These are phyloP conservation scores for Chalcis sispes DNA, from an alignment of 2,888 invertebrate species.

Conservation along the genomic window DNA sequence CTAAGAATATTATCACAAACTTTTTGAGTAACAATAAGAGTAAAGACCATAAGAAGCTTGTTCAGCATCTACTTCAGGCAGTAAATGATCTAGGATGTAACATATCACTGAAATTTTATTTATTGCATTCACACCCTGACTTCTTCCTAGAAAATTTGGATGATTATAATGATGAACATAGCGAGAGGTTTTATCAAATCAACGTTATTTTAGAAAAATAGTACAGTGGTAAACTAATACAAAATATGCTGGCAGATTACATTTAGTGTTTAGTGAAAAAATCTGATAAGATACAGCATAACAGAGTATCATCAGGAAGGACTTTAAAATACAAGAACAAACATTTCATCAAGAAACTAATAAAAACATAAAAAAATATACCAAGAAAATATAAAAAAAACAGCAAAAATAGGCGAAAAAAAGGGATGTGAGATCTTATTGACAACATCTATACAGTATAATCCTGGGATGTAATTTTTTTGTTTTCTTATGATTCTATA, in stretches of 20 bases:
- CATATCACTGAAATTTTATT: conserved; percentile 3
- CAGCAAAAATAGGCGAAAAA: neutral
- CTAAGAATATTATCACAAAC: conserved; percentile 15
- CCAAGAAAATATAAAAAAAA: neutral
- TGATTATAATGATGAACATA: conserved; percentile 66
- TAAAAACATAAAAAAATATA: neutral
- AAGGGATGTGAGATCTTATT: neutral
- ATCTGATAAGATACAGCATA: neutral
- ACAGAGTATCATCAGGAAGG: conserved; percentile 4
- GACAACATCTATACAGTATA: neutral
- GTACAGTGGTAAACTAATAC: conserved; percentile 61
- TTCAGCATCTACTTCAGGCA: neutral
- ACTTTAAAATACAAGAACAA: neutral
- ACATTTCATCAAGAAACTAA: neutral
- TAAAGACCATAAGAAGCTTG: neutral
- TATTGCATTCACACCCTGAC: conserved; percentile 2
- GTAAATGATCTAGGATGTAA: conserved; percentile 3
- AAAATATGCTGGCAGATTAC: conserved; percentile 57
- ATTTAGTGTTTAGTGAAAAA: neutral
- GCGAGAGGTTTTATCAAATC: conserved; percentile 68
- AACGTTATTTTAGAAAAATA: conserved; percentile 66
- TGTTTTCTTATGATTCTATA: too few relatives aligned
- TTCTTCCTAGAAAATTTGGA: conserved; percentile 65
- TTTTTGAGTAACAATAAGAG: conserved; percentile 14
- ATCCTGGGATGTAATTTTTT: neutral